Evolutionary conservation across 2,113 vertebrate genomes (phyloP).

Genomic region (Dendrocopos noguchii): DNA sequence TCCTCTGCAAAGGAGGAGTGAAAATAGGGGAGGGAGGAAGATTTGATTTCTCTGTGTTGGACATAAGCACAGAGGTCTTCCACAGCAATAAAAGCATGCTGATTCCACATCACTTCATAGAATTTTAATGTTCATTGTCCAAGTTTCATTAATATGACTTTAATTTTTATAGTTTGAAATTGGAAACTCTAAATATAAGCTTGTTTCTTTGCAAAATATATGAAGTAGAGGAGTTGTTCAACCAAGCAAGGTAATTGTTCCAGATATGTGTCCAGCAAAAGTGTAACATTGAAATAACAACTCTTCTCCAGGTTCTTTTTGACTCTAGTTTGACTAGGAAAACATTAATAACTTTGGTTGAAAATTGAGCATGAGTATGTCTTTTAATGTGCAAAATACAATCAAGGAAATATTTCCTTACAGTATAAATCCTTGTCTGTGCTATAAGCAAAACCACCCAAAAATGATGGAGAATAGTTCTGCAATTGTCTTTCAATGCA

Average conservation of each 20-base stretch:
- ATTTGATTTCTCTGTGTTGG: background rate
- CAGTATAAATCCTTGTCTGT: background rate
- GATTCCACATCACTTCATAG: background rate
- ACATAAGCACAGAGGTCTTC: background rate
- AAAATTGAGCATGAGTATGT: background rate
- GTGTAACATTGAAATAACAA: background rate
- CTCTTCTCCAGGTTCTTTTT: background rate
- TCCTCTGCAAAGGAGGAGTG: fast-evolving
- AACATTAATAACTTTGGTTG: background rate
- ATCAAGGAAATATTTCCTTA: background rate
- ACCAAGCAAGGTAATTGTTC: background rate
- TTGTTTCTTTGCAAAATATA: background rate
- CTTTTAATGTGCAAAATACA: background rate
- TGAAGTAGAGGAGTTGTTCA: background rate
- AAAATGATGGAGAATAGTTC: background rate
- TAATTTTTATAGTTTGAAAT: background rate
- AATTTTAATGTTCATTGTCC: background rate
- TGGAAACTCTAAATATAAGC: background rate
- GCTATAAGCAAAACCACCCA: background rate
- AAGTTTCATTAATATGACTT: background rate
- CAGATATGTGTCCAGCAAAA: background rate
- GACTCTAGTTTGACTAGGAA: background rate
- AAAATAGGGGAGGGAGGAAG: background rate
- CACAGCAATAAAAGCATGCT: background rate
- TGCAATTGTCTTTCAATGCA: background rate